Evolutionary conservation across 2,113 vertebrate genomes (phyloP).

Genomic region (Panthera uncia): DNA sequence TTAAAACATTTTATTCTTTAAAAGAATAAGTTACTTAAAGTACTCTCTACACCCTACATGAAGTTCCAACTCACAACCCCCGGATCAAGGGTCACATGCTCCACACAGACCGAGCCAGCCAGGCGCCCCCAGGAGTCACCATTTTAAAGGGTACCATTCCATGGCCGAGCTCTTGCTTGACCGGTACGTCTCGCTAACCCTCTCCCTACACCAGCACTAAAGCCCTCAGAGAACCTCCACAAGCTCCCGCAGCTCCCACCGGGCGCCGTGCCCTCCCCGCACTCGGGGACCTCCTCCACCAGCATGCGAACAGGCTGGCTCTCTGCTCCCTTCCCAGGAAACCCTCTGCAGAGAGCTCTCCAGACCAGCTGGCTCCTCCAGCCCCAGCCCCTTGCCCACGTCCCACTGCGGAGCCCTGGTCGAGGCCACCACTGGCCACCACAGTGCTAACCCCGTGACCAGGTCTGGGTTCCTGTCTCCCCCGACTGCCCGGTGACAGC

Average conservation of each 20-base stretch:
- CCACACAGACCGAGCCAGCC: background rate
- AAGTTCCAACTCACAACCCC: background rate
- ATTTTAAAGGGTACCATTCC: background rate
- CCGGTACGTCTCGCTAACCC: background rate
- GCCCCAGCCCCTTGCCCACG: background rate
- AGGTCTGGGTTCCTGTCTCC: background rate
- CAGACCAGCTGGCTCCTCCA: background rate
- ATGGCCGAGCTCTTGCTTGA: fast-evolving
- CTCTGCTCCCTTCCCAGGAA: background rate
- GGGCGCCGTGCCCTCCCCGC: background rate
- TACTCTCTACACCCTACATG: background rate
- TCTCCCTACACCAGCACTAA: background rate
- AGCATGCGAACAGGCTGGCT: background rate
- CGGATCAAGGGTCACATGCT: background rate
- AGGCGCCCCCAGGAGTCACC: background rate
- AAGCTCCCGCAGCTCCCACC: background rate
- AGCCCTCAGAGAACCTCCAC: background rate
- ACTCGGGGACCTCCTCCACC: no score
- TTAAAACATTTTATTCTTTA: background rate
- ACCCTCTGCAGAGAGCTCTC: background rate
- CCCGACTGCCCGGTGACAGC: background rate
- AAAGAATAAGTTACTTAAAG: background rate
- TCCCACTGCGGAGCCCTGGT: background rate
- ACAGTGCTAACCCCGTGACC: background rate
- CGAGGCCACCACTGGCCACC: background rate